phyloP scores from a whole-genome alignment of 2,797 vertebrate species.

The Craterocephalus amniculus region DNA sequence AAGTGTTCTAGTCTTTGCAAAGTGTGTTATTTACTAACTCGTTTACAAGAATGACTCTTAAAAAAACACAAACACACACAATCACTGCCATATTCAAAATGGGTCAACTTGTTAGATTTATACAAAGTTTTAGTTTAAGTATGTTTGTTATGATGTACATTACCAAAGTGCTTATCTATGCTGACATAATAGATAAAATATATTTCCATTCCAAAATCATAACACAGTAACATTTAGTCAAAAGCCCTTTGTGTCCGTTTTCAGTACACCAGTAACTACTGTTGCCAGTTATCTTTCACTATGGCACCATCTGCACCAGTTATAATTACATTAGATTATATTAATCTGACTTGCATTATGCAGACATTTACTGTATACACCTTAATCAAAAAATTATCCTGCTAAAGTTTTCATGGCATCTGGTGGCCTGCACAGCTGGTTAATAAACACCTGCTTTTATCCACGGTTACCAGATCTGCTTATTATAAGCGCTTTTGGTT shows the following conservation, averaged over 20 bases:
- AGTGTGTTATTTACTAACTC: constrained; percentile 13
- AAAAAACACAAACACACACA: too few relatives aligned
- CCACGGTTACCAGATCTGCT: background rate
- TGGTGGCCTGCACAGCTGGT: background rate
- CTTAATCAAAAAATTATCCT: background rate
- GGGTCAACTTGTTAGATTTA: background rate
- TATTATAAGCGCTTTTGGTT: background rate
- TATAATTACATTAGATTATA: background rate
- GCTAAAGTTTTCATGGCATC: background rate
- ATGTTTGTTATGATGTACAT: too few relatives aligned
- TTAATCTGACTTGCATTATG: background rate
- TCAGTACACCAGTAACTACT: background rate
- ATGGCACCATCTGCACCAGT: background rate
- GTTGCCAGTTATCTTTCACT: background rate
- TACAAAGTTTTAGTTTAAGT: background rate
- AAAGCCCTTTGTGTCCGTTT: background rate
- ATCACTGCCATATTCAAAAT: background rate
- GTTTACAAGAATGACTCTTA: background rate
- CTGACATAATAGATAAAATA: background rate
- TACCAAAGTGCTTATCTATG: too few relatives aligned
- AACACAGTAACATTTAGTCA: background rate
- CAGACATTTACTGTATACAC: background rate
- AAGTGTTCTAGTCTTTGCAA: constrained; percentile 3
- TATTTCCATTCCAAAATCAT: background rate
- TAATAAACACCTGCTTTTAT: background rate